These are phyloP conservation scores for Heteromyza rotundicornis DNA, from an alignment of 2,888 invertebrate genomes.

Conservation along the genomic window DNA sequence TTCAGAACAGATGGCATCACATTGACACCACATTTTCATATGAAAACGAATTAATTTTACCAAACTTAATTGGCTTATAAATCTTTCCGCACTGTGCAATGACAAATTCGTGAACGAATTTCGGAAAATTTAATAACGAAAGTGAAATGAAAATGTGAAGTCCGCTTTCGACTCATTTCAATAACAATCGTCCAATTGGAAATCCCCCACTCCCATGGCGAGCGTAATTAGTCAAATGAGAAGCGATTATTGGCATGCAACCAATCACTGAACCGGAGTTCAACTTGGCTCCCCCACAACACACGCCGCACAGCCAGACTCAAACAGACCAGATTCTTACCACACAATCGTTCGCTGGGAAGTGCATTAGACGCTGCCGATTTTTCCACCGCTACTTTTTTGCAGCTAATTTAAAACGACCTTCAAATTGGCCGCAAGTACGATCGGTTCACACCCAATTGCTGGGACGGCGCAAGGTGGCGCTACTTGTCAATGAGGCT, in stretches of 20 bases:
- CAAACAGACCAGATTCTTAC: neutral
- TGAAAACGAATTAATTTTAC: no score
- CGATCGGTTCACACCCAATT: slow-evolving; percentile 18
- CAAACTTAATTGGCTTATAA: no score
- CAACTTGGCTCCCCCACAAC: neutral
- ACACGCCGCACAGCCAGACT: slow-evolving; percentile 26
- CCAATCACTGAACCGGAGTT: neutral
- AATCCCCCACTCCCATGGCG: neutral
- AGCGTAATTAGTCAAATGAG: slow-evolving; percentile 30
- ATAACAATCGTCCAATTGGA: neutral
- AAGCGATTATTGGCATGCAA: slow-evolving; percentile 24
- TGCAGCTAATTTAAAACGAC: slow-evolving; percentile 39
- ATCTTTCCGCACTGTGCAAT: no score
- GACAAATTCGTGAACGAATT: no score
- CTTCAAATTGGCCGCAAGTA: slow-evolving; percentile 31
- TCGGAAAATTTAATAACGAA: no score
- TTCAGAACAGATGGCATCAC: no score
- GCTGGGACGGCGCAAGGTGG: neutral
- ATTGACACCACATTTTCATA: no score
- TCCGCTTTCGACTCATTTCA: no score
- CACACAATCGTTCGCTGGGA: neutral
- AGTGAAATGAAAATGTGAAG: no score
- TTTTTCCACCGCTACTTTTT: slow-evolving; percentile 2
- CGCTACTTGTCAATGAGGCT: neutral
- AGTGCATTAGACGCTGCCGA: neutral